These are phyloP conservation scores for Nansenia antarctica DNA, from an alignment of 2,113 vertebrate species.

Conservation along the genomic window DNA sequence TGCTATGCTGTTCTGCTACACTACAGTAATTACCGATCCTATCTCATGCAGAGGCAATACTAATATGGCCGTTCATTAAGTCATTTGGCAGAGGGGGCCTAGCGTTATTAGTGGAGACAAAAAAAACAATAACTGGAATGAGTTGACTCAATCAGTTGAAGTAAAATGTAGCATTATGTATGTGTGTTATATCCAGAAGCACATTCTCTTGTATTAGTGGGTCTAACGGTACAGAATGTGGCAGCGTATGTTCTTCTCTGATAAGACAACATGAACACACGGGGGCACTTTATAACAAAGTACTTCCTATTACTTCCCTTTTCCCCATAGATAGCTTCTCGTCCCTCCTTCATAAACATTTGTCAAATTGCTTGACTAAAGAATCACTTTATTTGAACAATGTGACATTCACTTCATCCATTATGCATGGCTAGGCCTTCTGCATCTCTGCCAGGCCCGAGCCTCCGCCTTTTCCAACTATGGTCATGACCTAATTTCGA, in stretches of 20 bases:
- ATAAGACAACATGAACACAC: not conserved
- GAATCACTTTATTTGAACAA: not conserved
- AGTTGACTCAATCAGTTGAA: not conserved
- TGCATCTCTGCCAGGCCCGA: not conserved
- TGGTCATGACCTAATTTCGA: not conserved
- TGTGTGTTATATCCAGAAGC: not conserved
- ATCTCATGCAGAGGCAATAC: not conserved
- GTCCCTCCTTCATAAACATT: not conserved
- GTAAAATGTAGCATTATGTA: not conserved
- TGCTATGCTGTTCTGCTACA: too few relatives aligned
- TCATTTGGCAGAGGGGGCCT: not conserved
- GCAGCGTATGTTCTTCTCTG: not conserved
- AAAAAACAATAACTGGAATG: not conserved
- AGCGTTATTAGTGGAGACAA: not conserved
- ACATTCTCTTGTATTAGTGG: not conserved
- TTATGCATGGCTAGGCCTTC: not conserved
- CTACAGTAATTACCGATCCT: not conserved
- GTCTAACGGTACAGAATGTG: too few relatives aligned
- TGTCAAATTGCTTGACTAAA: not conserved
- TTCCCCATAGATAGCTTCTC: not conserved
- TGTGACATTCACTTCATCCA: not conserved
- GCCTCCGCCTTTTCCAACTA: not conserved
- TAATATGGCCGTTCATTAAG: not conserved
- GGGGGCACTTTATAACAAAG: not conserved
- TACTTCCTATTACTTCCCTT: not conserved